Base-by-base conservation (phyloP, 2,888 invertebrate species). In the Idaea aversata region DNA sequence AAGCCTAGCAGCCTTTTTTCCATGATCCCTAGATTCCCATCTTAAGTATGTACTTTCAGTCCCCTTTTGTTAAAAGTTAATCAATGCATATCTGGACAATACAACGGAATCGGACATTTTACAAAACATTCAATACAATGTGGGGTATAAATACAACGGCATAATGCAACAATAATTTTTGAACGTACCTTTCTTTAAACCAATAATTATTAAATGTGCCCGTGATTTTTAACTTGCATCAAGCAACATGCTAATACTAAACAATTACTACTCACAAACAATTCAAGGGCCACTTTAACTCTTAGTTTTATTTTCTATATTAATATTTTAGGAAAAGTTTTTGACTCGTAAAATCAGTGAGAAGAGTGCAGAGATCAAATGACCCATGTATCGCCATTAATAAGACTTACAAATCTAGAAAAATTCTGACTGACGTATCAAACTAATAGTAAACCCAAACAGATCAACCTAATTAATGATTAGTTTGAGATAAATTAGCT, bases 31-130 rank as follows among this genome's bases (percentile, higher is more conserved):
- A 25, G 2, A 3, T 2, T 25, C 60, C 62, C 47, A 63, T 65
- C 63, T 70, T 66, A 75, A 68, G 70, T 62, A 62, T 65, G 63
- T 59, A 65, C n/a, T n/a, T n/a, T n/a, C 38, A 59, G 66, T 47
- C 34, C 38, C n/a, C 34, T 67, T 72, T n/a, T 69, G 76, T 76
- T 77, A 77, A 70, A 72, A 75, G 80, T 83, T 83, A 81, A 70
- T 78, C 69, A 80, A 81, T 79, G 79, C 74, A 72, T 75, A 34
- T 82, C 63, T 81, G 85, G 87, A 88, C 86, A 82, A 82, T 83
- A 89, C 87, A 86, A 75, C 82, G 73, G 77, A 79, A 80, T 76
- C 76, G 77, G 62, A 63, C 58, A 63, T 65, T 59, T 63, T 64
- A 38, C 66, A 62, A 62, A 61, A 36, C 57, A 64, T 47, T 10